Evolutionary conservation across 2,888 invertebrate species (phyloP).

Genomic region (Catonia carolina): DNA sequence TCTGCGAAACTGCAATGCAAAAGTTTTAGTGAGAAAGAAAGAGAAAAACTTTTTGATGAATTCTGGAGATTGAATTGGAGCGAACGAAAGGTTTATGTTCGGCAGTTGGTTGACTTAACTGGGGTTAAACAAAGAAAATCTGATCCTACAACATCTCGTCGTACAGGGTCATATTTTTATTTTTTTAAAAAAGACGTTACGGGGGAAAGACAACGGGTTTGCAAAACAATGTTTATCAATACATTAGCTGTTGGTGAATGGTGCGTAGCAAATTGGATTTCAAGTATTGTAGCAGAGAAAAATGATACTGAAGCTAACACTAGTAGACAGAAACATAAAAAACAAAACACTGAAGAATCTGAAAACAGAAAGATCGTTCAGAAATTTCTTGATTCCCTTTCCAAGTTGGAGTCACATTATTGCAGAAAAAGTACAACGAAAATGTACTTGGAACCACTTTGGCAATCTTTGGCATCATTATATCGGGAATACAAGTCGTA

Average conservation of each 20-base stretch:
- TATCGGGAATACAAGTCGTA: not conserved
- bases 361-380: no score
- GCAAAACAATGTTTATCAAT: slow-evolving; percentile 3
- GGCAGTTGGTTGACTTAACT: no score
- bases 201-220: not conserved
- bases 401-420: slow-evolving; percentile 18
- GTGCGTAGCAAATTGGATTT: not conserved
- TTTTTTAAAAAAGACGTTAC: not conserved
- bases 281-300: no score
- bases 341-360: not conserved
- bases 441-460: slow-evolving; percentile 15
- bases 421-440: slow-evolving; percentile 10
- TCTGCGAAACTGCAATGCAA: no score
- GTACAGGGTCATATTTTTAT: no score
- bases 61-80: no score
- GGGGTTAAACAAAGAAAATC: no score
- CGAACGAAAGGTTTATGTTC: no score
- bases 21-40: no score
- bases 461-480: slow-evolving; percentile 11
- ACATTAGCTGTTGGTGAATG: slow-evolving; percentile 4
- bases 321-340: not conserved
- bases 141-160: no score
- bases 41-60: no score
- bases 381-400: slow-evolving; percentile 14
- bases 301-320: slow-evolving; percentile 8